Evolutionary conservation across 2,113 vertebrate species (phyloP).

Genomic region (Thalassarche chlororhynchos): DNA sequence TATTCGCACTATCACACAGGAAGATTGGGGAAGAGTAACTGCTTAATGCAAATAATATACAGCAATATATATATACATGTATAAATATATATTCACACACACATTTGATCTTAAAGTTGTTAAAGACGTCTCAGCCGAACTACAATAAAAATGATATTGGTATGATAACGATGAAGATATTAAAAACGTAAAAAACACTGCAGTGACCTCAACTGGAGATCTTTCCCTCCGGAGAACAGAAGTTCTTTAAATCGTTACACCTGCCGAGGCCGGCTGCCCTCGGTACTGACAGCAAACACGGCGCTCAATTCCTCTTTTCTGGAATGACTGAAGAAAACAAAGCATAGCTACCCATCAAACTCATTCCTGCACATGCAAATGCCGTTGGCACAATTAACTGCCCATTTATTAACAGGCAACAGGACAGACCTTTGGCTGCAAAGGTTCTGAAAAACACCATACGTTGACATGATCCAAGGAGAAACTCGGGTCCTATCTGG

Average conservation of each 20-base stretch:
- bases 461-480: not conserved
- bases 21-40: not conserved
- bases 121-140: not conserved
- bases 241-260: not conserved
- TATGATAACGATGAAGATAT: not conserved
- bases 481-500: not conserved
- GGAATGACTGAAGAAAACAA: not conserved
- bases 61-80: not conserved
- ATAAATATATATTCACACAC: constrained; percentile 17
- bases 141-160: not conserved
- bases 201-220: not conserved
- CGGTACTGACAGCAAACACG: not conserved
- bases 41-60: constrained; percentile 6
- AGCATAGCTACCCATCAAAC: not conserved
- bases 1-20: not conserved
- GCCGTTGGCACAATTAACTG: not conserved
- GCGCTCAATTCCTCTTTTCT: not conserved
- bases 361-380: not conserved
- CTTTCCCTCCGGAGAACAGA: not conserved
- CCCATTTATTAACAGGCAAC: accelerated
- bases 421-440: not conserved
- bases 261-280: not conserved
- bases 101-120: not conserved
- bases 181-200: not conserved
- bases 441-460: not conserved